Conservation (phyloP, 2,113 vertebrate species). For the Bubo blakistoni region DNA sequence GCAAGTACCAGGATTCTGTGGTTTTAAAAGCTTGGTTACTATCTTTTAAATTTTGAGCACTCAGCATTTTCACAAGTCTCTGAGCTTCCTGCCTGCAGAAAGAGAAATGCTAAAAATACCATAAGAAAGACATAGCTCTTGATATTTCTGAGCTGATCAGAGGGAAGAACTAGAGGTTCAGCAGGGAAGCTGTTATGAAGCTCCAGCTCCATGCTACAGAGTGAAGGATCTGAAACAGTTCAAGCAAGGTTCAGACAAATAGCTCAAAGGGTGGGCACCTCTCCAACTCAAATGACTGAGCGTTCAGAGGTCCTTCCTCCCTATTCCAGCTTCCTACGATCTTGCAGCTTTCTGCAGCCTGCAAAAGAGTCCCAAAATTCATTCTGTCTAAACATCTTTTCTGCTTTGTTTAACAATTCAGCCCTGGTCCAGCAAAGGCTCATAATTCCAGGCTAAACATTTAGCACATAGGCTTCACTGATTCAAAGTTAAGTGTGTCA, state of each 20-base stretch:
- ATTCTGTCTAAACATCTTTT: not conserved
- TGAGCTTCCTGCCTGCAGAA: not conserved
- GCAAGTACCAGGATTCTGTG: not conserved
- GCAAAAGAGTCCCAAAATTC: not conserved
- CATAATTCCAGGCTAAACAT: not conserved
- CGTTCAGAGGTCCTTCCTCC: not conserved
- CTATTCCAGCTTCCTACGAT: not conserved
- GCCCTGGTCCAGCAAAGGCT: not conserved
- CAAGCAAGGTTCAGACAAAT: slow-evolving; percentile 19
- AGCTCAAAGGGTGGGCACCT: not conserved
- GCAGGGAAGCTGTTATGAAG: not conserved
- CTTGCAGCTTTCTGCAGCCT: not conserved
- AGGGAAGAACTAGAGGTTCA: not conserved
- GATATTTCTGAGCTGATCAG: not conserved
- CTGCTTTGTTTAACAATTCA: slow-evolving; percentile 7
- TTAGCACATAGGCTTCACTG: not conserved
- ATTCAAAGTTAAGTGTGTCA: not conserved
- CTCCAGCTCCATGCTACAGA: not conserved
- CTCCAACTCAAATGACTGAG: not conserved
- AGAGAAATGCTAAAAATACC: not conserved
- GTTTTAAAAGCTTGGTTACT: not conserved
- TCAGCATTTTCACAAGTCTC: not conserved
- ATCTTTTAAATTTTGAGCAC: not conserved
- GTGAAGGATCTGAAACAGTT: not conserved
- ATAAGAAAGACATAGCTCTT: not conserved